phyloP scores from a whole-genome alignment of 2,797 vertebrate genomes.

The Sebastiscus albofasciatus region DNA sequence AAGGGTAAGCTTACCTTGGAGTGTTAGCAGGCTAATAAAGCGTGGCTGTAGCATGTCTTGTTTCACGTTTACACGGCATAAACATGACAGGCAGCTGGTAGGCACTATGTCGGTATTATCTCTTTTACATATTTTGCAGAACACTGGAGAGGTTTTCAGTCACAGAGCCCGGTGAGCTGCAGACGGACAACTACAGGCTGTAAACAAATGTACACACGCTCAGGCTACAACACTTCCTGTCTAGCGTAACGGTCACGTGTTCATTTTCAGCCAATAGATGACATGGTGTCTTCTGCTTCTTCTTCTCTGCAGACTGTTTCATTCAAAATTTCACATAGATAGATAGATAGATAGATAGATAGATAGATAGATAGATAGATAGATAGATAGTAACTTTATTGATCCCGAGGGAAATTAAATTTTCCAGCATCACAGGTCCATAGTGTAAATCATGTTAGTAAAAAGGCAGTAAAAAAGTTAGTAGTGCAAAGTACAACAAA shows the following conservation, averaged over 20 bases:
- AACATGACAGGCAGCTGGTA: neutral
- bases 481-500: too few species aligned
- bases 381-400: too few species aligned
- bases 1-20: conserved; percentile 1
- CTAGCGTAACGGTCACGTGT: conserved; percentile 49
- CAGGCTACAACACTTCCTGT: conserved; percentile 54
- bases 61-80: neutral
- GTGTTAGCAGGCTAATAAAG: conserved; percentile 27
- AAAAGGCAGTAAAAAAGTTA: too few species aligned
- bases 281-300: neutral
- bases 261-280: conserved; percentile 49
- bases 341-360: too few species aligned
- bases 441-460: too few species aligned
- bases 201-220: conserved; percentile 72
- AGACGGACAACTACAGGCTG: conserved; percentile 11
- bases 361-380: too few species aligned
- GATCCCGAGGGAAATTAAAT: too few species aligned
- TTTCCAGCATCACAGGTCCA: too few species aligned
- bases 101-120: rapidly evolving
- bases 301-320: too few species aligned
- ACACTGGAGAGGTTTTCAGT: neutral
- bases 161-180: neutral
- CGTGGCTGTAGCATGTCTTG: conserved; percentile 49
- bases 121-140: neutral
- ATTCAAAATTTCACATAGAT: too few species aligned